Base-by-base conservation (phyloP, 2,113 vertebrate genomes). In the Colaptes auratus region DNA sequence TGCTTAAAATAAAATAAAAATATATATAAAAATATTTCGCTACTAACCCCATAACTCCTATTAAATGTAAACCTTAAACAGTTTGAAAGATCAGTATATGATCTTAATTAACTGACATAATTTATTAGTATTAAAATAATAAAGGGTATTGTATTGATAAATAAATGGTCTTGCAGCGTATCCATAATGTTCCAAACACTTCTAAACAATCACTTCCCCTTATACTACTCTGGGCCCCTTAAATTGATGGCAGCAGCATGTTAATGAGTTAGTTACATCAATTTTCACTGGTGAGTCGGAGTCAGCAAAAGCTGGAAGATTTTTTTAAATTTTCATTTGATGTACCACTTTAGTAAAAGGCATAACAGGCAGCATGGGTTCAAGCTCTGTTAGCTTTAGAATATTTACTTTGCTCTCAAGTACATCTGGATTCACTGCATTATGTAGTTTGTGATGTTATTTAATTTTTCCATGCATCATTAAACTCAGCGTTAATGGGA, bases 21-120 rank as follows among this genome's bases (percentile, higher is more conserved):
- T 95, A 97, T 93, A 96, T 98, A 98, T 98, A 98, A 98, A 98
- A 98, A 98, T 98, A 98, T 97, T 97, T 98, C 24, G 90, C 97
- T 97, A 97, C 96, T 94, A 98, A 98, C 97, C 93, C 95, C 96
- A 96, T 97, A 96, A 89, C 87, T 97, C 90, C 97, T 98, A 96
- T 95, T 82, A 98, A 98, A 98, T 98, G 97, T 98, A 98, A 97
- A 97, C 95, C 92, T 97, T 98, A 97, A 97, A 96, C 77, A 96
- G 95, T 97, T 97, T 97, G 95, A 97, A 98, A 97, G 97, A 97
- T 84, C 96, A 96, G 84, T 91, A 97, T 65, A 97, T 95, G 90
- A 97, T 97, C 92, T 97, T 95, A 96, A 92, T 96, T 97, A 96
- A 91, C 92, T 93, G 93, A 94, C 86, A 96, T 90, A 96, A 95